Base-by-base conservation (phyloP, 2,113 vertebrate species). In the Lophius piscatorius region DNA sequence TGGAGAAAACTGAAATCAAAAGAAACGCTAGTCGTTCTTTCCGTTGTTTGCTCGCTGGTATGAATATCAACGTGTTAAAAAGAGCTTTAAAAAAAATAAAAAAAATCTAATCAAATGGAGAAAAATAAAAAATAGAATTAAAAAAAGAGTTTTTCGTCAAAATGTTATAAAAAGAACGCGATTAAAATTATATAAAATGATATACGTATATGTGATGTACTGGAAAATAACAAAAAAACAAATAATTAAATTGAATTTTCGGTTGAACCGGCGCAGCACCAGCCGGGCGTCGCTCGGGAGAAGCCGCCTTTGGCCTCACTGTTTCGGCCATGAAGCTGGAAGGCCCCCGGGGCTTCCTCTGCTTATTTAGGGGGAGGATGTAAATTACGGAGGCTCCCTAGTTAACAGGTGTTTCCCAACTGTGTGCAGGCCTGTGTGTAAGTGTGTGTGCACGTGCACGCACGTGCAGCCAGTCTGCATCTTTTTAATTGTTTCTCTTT, bases 341-440 rank as follows among this genome's bases (percentile, higher is more conserved):
- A 70, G 74, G 55, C 73, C 79, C 75, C 60, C 47, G 84, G 78
- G 87, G 82, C 77, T 59, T 71, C 54, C 57, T 72, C 60, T 58
- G 75, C 80, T 78, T 73, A 67, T 82, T 83, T 78, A 68, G 28
- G 73, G 64, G 60, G 74, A 65, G 77, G 84, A 86, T 88, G 87
- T 79, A 78, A 87, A 90, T 86, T 81, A 80, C 72, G 80, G 68
- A 72, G 76, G 62, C 63, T 80, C 82, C 81, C 51, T 60, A 76
- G 74, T 87, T 90, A 91, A 92, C 91, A 92, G 91, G 90, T 92
- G 91, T 89, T 91, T 89, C 85, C 76, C 76, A 64, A 52, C 60
- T 59, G 70, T 67, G 60, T 57, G 52, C 20, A 26, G 29, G 22
- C 39, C 42, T 12, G 48, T 33, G 48, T 24, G 51, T 42, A 40